A percentile compares a stretch with the other conserved stretches of the same genome.
Evolutionary conservation across 2,113 vertebrate genomes (phyloP).

Genomic region (Chaetorhynchus papuensis): DNA sequence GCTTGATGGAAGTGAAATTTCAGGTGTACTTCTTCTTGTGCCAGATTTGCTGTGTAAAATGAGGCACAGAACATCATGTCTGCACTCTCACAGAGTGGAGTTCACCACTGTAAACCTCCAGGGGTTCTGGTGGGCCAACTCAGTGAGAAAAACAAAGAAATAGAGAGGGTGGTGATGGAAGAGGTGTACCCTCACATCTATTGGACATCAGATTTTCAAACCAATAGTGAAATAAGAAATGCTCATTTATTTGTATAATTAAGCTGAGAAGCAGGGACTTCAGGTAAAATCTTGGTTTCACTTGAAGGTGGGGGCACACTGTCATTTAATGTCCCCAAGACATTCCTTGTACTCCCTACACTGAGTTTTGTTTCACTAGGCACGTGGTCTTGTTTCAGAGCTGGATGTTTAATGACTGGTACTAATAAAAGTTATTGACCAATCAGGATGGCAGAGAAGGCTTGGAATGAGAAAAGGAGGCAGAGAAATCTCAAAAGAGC

Average conservation of each 20-base stretch:
- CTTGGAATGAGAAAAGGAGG: not conserved
- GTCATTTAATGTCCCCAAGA: not conserved
- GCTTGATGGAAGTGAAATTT: not conserved
- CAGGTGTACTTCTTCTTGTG: not conserved
- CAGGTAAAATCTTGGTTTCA: not conserved
- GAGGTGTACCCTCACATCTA: not conserved
- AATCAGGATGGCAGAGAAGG: not conserved
- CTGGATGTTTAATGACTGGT: not conserved
- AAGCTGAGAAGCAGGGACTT: not conserved
- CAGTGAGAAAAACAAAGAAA: not conserved
- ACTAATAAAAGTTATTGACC: not conserved
- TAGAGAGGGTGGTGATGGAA: not conserved
- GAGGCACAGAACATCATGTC: not conserved
- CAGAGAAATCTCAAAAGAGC: not conserved
- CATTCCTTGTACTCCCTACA: rapidly evolving
- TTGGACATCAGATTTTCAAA: not conserved
- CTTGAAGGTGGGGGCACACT: not conserved
- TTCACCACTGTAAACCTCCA: not conserved
- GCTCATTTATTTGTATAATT: not conserved
- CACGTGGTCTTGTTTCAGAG: not conserved
- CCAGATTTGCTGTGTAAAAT: not conserved
- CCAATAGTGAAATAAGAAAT: not conserved
- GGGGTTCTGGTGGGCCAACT: not conserved
- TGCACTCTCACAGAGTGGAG: not conserved
- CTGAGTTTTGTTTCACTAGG: not conserved